Conservation (phyloP, 64 coral and sea anemone genomes). For the Anthopleura sola region DNA sequence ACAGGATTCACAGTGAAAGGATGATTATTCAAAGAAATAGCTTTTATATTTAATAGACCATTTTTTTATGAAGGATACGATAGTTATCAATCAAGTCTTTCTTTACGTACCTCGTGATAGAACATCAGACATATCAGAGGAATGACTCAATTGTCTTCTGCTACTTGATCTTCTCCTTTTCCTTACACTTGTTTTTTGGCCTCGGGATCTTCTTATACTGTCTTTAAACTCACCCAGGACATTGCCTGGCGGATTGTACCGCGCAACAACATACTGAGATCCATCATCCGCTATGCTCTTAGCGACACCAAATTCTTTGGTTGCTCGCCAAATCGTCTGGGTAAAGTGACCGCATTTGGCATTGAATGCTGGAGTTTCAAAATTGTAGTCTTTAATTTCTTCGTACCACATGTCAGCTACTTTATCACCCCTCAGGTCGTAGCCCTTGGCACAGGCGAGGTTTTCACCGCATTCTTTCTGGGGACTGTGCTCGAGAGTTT, state of each 20-base stretch:
- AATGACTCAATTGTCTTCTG: slow-evolving; percentile 45
- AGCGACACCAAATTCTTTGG: slow-evolving; percentile 65
- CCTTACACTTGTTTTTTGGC: slow-evolving; percentile 33
- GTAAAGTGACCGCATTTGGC: slow-evolving; percentile 82
- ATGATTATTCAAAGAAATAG: too few relatives aligned
- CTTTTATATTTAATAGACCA: too few relatives aligned
- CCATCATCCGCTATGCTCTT: slow-evolving; percentile 57
- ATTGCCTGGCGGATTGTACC: slow-evolving; percentile 77
- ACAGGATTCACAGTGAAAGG: too few relatives aligned
- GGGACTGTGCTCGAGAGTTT: slow-evolving; percentile 38
- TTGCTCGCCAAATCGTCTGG: slow-evolving; percentile 71
- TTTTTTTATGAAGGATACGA: too few relatives aligned
- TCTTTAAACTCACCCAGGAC: slow-evolving; percentile 76
- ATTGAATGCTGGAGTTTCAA: slow-evolving; percentile 74
- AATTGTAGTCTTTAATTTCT: slow-evolving; percentile 80
- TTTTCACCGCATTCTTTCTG: slow-evolving; percentile 75
- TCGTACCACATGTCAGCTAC: slow-evolving; percentile 83
- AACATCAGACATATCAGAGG: not conserved
- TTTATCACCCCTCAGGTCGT: slow-evolving; percentile 48
- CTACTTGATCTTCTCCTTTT: slow-evolving; percentile 61
- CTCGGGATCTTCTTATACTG: slow-evolving; percentile 69
- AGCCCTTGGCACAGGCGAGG: slow-evolving; percentile 33
- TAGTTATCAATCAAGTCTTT: too few relatives aligned
- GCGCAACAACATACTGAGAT: slow-evolving; percentile 68
- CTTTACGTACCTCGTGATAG: not conserved